Evolutionary conservation across 2,797 vertebrate species (phyloP).

Genomic region (Ceryle rudis): DNA sequence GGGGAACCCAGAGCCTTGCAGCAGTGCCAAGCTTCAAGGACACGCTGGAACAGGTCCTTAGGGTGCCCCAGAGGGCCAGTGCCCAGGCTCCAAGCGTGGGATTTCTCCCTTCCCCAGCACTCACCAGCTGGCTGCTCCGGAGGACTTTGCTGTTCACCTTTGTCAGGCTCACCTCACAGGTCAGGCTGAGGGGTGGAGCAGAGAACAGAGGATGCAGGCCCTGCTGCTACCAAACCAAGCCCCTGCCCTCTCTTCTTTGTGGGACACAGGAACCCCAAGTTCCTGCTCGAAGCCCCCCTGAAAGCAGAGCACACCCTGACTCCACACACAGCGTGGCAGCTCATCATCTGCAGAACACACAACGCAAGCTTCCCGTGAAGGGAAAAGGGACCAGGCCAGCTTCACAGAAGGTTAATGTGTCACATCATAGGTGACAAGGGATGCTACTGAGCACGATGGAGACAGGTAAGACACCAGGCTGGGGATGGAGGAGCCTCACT

Average conservation of each 20-base stretch:
- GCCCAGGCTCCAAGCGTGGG: rapidly evolving
- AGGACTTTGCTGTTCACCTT: slow-evolving; percentile 96
- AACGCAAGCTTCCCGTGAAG: background rate
- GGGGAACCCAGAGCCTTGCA: background rate
- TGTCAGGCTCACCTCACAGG: slow-evolving; percentile 87
- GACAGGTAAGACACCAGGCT: background rate
- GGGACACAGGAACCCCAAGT: background rate
- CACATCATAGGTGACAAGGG: background rate
- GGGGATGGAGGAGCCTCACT: background rate
- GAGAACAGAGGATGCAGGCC: background rate
- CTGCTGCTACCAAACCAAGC: background rate
- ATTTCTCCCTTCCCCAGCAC: slow-evolving; percentile 15
- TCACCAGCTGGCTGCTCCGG: slow-evolving; percentile 93
- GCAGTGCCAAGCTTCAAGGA: background rate
- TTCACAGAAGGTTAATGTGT: background rate
- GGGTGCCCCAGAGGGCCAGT: background rate
- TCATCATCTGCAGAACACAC: background rate
- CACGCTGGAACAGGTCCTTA: rapidly evolving
- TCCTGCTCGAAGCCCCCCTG: background rate
- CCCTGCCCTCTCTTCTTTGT: background rate
- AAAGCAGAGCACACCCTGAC: background rate
- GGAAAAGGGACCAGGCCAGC: background rate
- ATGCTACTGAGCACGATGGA: background rate
- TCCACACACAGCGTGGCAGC: rapidly evolving
- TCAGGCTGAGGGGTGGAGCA: slow-evolving; percentile 78